Evolutionary conservation across 2,113 vertebrate genomes (phyloP), one percentile per base, ranked within the genome.

Genomic region (Cromileptes altivelis): DNA sequence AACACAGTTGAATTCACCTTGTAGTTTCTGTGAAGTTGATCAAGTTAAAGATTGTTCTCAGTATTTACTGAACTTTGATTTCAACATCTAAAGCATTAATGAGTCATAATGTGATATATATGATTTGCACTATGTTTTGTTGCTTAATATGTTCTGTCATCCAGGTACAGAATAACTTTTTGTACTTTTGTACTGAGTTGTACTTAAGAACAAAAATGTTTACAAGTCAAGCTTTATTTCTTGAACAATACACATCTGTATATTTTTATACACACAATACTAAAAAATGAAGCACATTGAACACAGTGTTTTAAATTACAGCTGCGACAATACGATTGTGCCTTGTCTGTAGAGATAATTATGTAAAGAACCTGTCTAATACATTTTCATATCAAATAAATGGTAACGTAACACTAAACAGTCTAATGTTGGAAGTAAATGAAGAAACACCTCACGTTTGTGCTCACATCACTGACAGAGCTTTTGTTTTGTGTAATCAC

Each of bases 221-320:
- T 80, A 81, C 55, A 88, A 70, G 8, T 72, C 27, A 57, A 60
- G 27, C 79, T 91, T 90, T 82, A 91, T 88, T 89, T 84, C 25
- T 56, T 78, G 1, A 87, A 56, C 19, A 70, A 37, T 18, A 63
- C 9, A 81, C 3, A n/a, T 63, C 21, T 73, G 23, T 56, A 45
- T 49, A 62, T 78, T 72, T 83, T 70, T 88, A 67, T 76, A 70
- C 17, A 60, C 10, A 14, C 19, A 50, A 19, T 55, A 55, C 2
- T 25, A 53, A 55, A 47, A 42, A 81, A 58, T 68, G 0, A 61
- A 80, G n/a, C 60, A 57, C 50, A 42, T 72, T 70, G 37, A 75
- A 63, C 27, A 50, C 18, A 55, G 30, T 45, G 6, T 78, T 15
- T 15, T 58, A 11, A 27, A 79, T 80, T 27, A 56, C 37, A 81